Base-by-base conservation (phyloP, 2,888 invertebrate species). In the Reticulitermes lucifugus region DNA sequence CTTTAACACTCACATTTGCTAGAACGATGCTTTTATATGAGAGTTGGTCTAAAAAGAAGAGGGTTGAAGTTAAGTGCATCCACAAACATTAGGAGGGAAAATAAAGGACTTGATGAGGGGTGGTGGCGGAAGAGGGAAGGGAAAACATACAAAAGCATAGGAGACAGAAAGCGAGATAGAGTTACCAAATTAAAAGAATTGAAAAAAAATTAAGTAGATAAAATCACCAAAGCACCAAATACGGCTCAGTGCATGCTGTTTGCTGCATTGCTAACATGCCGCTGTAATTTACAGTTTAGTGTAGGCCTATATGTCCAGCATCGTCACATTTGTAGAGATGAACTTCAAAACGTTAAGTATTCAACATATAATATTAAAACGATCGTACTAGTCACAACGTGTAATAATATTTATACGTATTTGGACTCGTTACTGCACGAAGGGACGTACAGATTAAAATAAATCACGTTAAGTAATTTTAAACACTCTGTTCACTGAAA, bases 51-150 rank as follows among this genome's bases (percentile, higher is more conserved):
- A n/a, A 25, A 65, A 65, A 65, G 35, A 35, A 35, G 29, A 41
- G 73, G 73, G 73, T 73, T 73, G 73, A 73, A 73, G 73, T 35
- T 41, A 73, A 73, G 73, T 73, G 73, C 73, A 73, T 73, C 73
- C 41, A 41, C 73, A 73, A 73, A 73, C 73, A 73, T 73, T 41
- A 65, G 25, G 25, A 65, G 65, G 65, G 65, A 65, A 25, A 25
- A n/a, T 25, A 65, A 25, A 65, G 65, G 25, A 65, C 65, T 1
- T 14, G 60, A 60, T n/a, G 60, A 21, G 21, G 35, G 6, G 60
- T 3, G 60, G 60, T 14, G 21, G 60, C 1, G 60, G n/a, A n/a
- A n/a, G 60, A 65, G 65, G 25, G 55, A 18, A 55, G 25, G 10
- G 14, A 65, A 65, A 65, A 12, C 25, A 65, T 25, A 65, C 65